A percentile compares a stretch with the other conserved stretches of the same genome.
Conservation (phyloP, 1,140 invertebrate genomes). For the Chrysomallon squamiferum region DNA sequence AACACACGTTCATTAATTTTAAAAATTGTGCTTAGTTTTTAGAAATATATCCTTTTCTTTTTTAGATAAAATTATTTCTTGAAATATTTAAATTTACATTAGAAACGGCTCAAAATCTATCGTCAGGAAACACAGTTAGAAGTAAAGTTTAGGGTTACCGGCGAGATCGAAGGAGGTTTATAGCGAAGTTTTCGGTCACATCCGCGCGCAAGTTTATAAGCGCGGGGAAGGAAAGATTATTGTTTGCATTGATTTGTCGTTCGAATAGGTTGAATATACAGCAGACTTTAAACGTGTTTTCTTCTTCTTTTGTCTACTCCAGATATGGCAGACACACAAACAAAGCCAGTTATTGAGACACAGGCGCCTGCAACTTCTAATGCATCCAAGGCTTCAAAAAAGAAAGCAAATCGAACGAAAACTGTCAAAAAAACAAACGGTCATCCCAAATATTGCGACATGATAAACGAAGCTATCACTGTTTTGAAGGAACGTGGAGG, state of each 20-base stretch:
- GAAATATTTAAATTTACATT: no score
- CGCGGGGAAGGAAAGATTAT: background rate
- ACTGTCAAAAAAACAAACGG: slow-evolving; percentile 39
- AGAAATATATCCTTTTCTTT: no score
- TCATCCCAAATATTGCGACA: slow-evolving; percentile 41
- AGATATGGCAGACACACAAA: slow-evolving; percentile 11
- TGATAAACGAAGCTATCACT: slow-evolving; percentile 28
- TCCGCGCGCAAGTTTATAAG: slow-evolving; percentile 6
- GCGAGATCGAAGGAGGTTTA: background rate
- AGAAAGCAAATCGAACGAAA: slow-evolving; percentile 22
- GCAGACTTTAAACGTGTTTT: background rate
- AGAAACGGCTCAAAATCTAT: no score
- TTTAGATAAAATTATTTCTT: no score
- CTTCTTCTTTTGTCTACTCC: background rate
- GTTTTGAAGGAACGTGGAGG: slow-evolving; percentile 40
- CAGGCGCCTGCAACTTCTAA: slow-evolving; percentile 11
- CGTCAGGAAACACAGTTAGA: slow-evolving; percentile 16
- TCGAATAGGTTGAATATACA: background rate
- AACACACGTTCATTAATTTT: no score
- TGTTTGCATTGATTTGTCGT: no score
- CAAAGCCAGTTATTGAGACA: background rate
- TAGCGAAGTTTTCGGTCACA: slow-evolving; percentile 9
- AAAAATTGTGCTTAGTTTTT: no score
- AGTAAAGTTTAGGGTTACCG: background rate
- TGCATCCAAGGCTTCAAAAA: slow-evolving; percentile 35